phyloP scores from a whole-genome alignment of 2,797 vertebrate species.

The Bryconaethiops microstoma region DNA sequence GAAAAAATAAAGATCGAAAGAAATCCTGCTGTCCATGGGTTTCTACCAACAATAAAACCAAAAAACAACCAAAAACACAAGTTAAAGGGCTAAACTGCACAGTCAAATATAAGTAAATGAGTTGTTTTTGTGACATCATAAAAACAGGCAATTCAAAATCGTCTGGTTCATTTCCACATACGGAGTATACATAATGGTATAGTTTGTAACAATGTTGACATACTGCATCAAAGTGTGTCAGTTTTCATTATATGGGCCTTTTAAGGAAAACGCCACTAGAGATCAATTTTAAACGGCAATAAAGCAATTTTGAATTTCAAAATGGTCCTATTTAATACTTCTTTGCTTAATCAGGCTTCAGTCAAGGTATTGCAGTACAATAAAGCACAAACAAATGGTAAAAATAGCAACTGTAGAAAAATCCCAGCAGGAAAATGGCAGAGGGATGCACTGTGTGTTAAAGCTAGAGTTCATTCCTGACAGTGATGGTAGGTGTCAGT shows the following conservation, averaged over 20 bases:
- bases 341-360: neutral
- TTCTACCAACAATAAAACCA: neutral
- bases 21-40: neutral
- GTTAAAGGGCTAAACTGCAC: neutral
- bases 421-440: too few species aligned
- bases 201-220: too few species aligned
- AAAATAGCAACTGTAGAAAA: neutral
- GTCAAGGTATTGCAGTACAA: conserved; percentile 11
- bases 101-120: too few species aligned
- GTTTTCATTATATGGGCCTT: too few species aligned
- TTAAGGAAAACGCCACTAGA: too few species aligned
- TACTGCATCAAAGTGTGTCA: too few species aligned
- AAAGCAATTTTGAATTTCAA: neutral
- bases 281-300: neutral
- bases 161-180: too few species aligned
- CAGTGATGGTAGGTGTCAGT: neutral
- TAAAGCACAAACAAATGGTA: neutral
- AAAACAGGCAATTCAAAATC: too few species aligned
- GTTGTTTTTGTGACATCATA: too few species aligned
- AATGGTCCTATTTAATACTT: neutral
- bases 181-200: too few species aligned
- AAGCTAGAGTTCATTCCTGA: neutral
- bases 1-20: conserved; percentile 47
- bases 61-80: neutral
- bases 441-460: neutral